Conservation (phyloP, 2,888 invertebrate genomes). For the Polylopha cassiicola region DNA sequence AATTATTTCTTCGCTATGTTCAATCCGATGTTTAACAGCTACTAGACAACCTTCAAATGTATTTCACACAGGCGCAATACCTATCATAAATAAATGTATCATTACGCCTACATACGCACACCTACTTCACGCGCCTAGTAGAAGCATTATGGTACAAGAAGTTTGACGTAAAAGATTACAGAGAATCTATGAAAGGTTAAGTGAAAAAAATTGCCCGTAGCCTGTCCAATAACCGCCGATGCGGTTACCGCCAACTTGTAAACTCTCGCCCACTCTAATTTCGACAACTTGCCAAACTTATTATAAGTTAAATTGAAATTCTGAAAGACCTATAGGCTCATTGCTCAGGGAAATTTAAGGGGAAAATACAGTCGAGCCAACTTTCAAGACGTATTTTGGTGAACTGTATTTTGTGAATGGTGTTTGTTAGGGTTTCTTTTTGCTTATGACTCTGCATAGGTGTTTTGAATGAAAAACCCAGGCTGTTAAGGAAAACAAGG, state of each 20-base stretch:
- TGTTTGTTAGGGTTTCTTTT: slow-evolving; percentile 25
- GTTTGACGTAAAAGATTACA: no score
- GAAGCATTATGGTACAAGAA: no score
- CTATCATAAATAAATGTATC: no score
- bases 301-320: slow-evolving; percentile 70
- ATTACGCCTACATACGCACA: no score
- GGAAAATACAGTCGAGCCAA: slow-evolving; percentile 32
- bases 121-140: no score
- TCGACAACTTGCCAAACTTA: slow-evolving; percentile 54
- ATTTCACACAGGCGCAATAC: no score
- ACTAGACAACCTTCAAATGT: no score
- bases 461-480: slow-evolving; percentile 6
- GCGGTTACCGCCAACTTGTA: slow-evolving; percentile 10
- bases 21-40: no score
- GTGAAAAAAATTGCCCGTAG: slow-evolving; percentile 12
- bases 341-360: slow-evolving; percentile 34
- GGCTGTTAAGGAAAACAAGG: slow-evolving; percentile 5
- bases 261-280: slow-evolving; percentile 37
- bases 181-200: neutral
- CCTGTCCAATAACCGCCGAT: slow-evolving; percentile 26
- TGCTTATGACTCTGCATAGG: slow-evolving; percentile 9
- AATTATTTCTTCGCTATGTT: no score
- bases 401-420: slow-evolving; percentile 30
- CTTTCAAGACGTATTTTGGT: slow-evolving; percentile 32
- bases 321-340: slow-evolving; percentile 39